Conservation (phyloP, 1,140 invertebrate species). For the Lucilia cuprina region DNA sequence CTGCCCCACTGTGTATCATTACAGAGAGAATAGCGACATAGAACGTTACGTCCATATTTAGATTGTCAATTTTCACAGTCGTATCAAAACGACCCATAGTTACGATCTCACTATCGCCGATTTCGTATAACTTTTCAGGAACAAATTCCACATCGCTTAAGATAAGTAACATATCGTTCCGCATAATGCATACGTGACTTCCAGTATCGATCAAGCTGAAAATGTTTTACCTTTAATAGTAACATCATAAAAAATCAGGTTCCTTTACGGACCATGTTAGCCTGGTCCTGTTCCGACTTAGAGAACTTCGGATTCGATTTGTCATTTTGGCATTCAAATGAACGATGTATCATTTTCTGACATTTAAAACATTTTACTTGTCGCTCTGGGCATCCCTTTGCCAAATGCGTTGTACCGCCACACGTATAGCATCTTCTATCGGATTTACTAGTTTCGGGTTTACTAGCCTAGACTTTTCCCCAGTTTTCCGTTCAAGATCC, state of each 20-base stretch:
- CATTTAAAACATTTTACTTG: background rate
- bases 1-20: no score
- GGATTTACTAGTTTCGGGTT: background rate
- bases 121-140: background rate
- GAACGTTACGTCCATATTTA: no score
- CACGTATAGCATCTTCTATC: background rate
- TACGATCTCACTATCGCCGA: background rate
- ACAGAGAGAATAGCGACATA: background rate
- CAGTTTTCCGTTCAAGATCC: background rate
- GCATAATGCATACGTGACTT: background rate
- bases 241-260: background rate
- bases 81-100: background rate
- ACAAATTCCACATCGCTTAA: background rate
- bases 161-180: no score
- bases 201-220: background rate
- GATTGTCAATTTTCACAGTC: background rate
- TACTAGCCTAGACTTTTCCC: background rate
- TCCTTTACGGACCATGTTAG: no score
- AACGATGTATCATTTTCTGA: no score
- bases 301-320: background rate
- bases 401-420: background rate
- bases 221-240: background rate
- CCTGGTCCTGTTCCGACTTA: background rate
- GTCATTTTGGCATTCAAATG: background rate
- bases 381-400: background rate